A percentile compares a stretch with the other conserved stretches of the same genome.
Evolutionary conservation across 1,140 invertebrate species (phyloP).

Genomic region (Nebria ingens): DNA sequence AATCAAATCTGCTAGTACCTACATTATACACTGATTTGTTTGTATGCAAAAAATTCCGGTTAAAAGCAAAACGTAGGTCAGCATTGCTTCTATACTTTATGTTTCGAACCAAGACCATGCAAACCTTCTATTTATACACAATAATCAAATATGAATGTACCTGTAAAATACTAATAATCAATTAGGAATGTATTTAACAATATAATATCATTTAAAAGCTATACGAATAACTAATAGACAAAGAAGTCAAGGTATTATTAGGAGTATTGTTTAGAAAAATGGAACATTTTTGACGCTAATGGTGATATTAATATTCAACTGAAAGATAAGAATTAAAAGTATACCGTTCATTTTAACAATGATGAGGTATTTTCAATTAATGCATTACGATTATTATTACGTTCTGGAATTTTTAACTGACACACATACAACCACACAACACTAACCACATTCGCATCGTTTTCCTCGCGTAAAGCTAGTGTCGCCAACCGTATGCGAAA

Average conservation of each 20-base stretch:
- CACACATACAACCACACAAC: background rate
- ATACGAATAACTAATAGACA: background rate
- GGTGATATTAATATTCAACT: no score
- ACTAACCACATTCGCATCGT: background rate
- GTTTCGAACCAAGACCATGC: no score
- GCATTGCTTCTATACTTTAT: no score
- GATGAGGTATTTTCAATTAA: background rate
- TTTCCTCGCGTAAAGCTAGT: no score
- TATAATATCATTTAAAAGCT: background rate
- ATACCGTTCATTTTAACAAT: background rate
- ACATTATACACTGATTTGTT: background rate
- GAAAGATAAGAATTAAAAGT: background rate
- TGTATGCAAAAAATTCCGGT: no score
- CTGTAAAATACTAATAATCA: background rate
- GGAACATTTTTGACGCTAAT: no score
- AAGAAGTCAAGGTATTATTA: background rate
- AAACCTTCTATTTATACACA: no score
- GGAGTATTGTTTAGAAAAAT: background rate
- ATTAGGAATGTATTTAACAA: background rate
- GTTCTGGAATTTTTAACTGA: conserved; percentile 3
- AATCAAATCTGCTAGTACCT: background rate
- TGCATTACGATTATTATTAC: conserved; percentile 5
- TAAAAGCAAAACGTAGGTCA: no score
- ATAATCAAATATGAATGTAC: background rate
- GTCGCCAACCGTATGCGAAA: no score